Conservation (phyloP, 2,797 vertebrate species). For the Jordanella pulchra region DNA sequence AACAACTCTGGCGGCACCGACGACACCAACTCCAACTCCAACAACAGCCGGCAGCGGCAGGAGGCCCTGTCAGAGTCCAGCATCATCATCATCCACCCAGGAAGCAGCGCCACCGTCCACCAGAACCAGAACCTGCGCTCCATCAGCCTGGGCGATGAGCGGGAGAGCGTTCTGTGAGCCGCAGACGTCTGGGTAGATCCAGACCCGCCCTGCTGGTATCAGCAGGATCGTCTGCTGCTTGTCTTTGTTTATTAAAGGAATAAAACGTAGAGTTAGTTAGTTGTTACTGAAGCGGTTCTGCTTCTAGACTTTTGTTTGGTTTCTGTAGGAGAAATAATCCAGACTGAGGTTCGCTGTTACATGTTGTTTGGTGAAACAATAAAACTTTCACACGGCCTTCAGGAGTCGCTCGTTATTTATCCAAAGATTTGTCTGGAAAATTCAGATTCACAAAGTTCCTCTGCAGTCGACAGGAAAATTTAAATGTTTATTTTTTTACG, state of each 20-base stretch:
- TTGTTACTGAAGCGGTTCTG: too few relatives aligned
- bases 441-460: background rate
- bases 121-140: conserved; percentile 91
- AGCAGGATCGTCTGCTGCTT: background rate
- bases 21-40: conserved; percentile 68
- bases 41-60: conserved; percentile 52
- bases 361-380: conserved; percentile 57
- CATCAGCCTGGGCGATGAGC: conserved; percentile 88
- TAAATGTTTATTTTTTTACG: background rate
- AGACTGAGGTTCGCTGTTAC: conserved; percentile 16
- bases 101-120: conserved; percentile 77
- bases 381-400: conserved; percentile 50
- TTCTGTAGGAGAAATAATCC: conserved; percentile 23
- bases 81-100: conserved; percentile 80
- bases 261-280: too few relatives aligned
- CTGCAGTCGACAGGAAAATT: background rate
- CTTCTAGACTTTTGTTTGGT: conserved; percentile 16
- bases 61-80: background rate
- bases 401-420: background rate
- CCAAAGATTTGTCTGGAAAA: background rate
- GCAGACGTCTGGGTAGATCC: conserved; percentile 25
- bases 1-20: conserved; percentile 84
- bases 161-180: conserved; percentile 92
- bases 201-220: too few relatives aligned
- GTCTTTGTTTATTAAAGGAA: conserved; percentile 10